These are phyloP conservation scores for Atrina japonica DNA, from an alignment of 2,888 invertebrate genomes.

Conservation along the genomic window DNA sequence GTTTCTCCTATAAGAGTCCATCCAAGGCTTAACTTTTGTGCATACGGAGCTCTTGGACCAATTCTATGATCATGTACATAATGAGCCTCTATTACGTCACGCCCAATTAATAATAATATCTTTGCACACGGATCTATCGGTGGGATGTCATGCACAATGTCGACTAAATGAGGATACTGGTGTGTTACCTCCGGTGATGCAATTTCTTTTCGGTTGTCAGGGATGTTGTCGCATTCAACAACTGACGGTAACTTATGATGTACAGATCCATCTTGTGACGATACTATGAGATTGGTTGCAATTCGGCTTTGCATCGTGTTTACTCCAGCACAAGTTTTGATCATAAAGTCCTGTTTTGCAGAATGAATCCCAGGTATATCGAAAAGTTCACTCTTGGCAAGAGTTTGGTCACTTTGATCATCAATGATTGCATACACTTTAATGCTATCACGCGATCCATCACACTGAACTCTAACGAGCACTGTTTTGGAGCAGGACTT, in stretches of 20 bases:
- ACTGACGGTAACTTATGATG: neutral
- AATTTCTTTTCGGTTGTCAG: slow-evolving; percentile 11
- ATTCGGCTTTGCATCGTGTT: neutral
- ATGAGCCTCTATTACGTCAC: slow-evolving; percentile 31
- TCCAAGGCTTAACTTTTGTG: slow-evolving; percentile 11
- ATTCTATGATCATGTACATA: slow-evolving; percentile 29
- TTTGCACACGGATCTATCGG: slow-evolving; percentile 12
- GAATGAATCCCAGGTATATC: slow-evolving; percentile 3
- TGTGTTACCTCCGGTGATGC: neutral
- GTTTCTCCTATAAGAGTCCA: slow-evolving; percentile 23
- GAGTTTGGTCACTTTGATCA: slow-evolving; percentile 16
- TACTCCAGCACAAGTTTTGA: slow-evolving; percentile 17
- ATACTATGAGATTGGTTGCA: neutral
- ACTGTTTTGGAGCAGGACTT: slow-evolving; percentile 37
- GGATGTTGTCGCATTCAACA: slow-evolving; percentile 26
- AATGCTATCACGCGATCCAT: slow-evolving; percentile 6
- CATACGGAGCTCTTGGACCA: slow-evolving; percentile 8
- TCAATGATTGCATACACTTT: slow-evolving; percentile 17
- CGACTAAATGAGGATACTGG: slow-evolving; percentile 8
- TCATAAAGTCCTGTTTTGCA: neutral
- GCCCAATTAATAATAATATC: slow-evolving; percentile 33
- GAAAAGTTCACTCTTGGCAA: slow-evolving; percentile 19
- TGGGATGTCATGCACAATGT: slow-evolving; percentile 18
- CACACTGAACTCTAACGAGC: slow-evolving; percentile 20
- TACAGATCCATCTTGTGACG: neutral